Percentiles rank a stretch among this genome's conserved stretches.
These are phyloP conservation scores for Sciurus niger DNA, from an alignment of 2,113 vertebrate genomes.

Conservation along the genomic window DNA sequence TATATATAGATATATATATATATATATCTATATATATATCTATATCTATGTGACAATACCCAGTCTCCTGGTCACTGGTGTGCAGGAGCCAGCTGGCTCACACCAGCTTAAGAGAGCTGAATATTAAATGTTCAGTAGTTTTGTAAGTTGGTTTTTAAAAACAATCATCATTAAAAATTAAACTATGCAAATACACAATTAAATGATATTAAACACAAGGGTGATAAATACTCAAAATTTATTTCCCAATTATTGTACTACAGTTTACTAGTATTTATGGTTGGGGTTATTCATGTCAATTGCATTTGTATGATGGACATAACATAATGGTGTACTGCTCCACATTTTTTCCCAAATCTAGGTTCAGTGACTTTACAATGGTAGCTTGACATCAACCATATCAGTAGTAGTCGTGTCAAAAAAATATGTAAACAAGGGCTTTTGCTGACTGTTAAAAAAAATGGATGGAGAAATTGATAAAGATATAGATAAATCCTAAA, in stretches of 20 bases:
- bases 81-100: background rate
- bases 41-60: background rate
- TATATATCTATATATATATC: too few species aligned
- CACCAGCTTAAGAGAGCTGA: background rate
- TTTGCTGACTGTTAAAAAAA: conserved; percentile 8
- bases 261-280: background rate
- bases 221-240: background rate
- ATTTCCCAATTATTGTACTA: background rate
- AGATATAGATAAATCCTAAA: background rate
- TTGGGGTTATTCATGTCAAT: background rate
- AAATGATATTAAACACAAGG: background rate
- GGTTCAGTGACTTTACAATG: background rate
- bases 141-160: background rate
- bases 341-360: background rate
- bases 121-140: background rate
- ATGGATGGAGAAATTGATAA: background rate
- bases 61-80: background rate
- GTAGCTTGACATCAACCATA: background rate
- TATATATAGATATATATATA: too few species aligned
- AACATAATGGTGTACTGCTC: background rate
- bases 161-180: background rate
- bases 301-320: background rate
- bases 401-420: background rate
- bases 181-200: background rate
- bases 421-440: background rate